Percentiles rank a stretch among this genome's conserved stretches.
phyloP scores from a whole-genome alignment of 2,888 invertebrate genomes.

The Pandemis corylana region DNA sequence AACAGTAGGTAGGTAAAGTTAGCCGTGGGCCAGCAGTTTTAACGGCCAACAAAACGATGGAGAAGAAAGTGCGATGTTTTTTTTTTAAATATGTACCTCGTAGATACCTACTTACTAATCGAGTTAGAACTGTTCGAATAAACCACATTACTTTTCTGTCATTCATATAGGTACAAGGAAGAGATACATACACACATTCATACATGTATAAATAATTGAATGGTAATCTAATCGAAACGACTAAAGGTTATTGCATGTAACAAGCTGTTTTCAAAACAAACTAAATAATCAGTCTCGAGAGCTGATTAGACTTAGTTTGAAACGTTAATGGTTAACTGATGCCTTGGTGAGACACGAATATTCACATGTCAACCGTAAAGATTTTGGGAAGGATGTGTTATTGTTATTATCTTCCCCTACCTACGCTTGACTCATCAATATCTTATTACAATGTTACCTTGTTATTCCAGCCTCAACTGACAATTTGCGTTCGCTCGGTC shows the following conservation, averaged over 20 bases:
- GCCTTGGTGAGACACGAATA: neutral
- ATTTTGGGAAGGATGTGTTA: neutral
- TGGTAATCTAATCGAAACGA: neutral
- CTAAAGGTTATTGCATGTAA: neutral
- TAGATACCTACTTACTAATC: too few relatives aligned
- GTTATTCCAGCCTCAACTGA: slow-evolving; percentile 63
- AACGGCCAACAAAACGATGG: too few relatives aligned
- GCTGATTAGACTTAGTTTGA: neutral
- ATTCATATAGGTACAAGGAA: too few relatives aligned
- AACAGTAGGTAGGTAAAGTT: too few relatives aligned
- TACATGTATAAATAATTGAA: too few relatives aligned
- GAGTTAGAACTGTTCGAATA: too few relatives aligned
- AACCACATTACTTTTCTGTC: too few relatives aligned
- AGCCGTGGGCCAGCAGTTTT: too few relatives aligned
- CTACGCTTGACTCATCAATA: slow-evolving; percentile 1
- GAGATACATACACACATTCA: too few relatives aligned
- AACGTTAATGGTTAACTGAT: slow-evolving; percentile 1
- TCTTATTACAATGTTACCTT: slow-evolving; percentile 44
- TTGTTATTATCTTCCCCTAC: neutral
- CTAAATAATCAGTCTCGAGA: neutral
- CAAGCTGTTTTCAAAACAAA: neutral
- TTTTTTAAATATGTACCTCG: too few relatives aligned
- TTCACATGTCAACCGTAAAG: neutral
- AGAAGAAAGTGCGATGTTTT: too few relatives aligned
- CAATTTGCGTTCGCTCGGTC: slow-evolving; percentile 55